phyloP scores from a whole-genome alignment of 2,888 invertebrate species.

The Cremastobaeus sp. region DNA sequence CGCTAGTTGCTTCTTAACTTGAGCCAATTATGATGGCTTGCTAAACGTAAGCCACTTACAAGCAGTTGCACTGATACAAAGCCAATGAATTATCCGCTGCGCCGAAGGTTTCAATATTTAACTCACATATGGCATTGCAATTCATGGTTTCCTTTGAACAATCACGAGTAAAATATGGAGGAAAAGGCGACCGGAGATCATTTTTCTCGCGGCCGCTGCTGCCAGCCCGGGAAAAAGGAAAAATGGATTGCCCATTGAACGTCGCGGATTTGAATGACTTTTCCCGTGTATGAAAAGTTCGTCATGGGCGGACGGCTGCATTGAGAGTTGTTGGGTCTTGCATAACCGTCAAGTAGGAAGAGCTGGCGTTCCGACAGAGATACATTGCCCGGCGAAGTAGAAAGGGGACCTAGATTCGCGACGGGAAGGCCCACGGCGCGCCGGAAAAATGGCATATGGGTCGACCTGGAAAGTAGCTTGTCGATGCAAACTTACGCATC shows the following conservation, averaged over 20 bases:
- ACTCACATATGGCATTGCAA: too few relatives aligned
- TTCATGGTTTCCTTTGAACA: too few relatives aligned
- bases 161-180: too few relatives aligned
- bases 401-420: constrained; percentile 55
- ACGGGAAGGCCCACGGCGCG: constrained; percentile 23
- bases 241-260: constrained; percentile 6
- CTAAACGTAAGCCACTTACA: too few relatives aligned
- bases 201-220: too few relatives aligned
- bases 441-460: constrained; percentile 57
- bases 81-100: too few relatives aligned
- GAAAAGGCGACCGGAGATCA: too few relatives aligned
- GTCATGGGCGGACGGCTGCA: constrained; percentile 22
- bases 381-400: constrained; percentile 40
- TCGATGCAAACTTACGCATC: constrained; percentile 54
- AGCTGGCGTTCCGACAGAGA: constrained; percentile 32
- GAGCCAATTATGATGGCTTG: constrained; percentile 31
- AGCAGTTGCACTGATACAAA: too few relatives aligned
- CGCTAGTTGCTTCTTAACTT: constrained; percentile 24
- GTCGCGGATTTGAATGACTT: constrained; percentile 1
- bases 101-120: too few relatives aligned
- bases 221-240: too few relatives aligned
- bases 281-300: constrained; percentile 19
- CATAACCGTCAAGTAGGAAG: constrained; percentile 51
- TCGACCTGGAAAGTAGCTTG: constrained; percentile 55
- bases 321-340: constrained; percentile 34